Evolutionary conservation across 2,888 invertebrate genomes (phyloP), one percentile per base, ranked within the genome.

Genomic region (Papilio elwesi): DNA sequence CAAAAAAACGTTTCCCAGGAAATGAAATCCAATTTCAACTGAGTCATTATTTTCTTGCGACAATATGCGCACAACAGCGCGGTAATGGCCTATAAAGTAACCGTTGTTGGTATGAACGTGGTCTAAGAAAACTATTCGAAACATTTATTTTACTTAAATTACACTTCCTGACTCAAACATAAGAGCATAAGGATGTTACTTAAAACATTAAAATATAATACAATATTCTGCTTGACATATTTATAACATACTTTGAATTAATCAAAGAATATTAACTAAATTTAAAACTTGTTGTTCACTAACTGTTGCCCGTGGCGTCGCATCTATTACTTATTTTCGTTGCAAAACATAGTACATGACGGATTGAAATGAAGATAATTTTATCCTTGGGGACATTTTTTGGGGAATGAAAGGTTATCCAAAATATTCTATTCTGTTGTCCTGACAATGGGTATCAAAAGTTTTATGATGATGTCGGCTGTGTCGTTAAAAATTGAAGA

Each of bases 121-220:
- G 59, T 59, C 59, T 36, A 38, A 59, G 59, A 43, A 59, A 59
- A 59, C 13, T 36, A 36, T 59, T 43, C 38, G 59, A 43, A n/a
- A 43, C 38, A 16, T 52, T 51, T 65, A 36, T 52, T 66, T 15
- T 66, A 66, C 47, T 55, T 55, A 43, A 57, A 57, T 68, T 57
- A 48, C 68, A 57, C 48, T 55, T 68, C 68, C 68, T 68, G 68
- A 68, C 26, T 47, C 11, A 2, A 26, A 26, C 26, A 26, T 26
- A 26, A n/a, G 26, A 13, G 47, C 10, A 68, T 47, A 47, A 43
- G 67, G 48, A 57, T 48, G 26, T 57, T 36, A 57, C 13, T 38
- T 38, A 59, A 59, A 3, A 57, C n/a, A 15, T 57, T 0, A 57
- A 43, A 43, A 43, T 9, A 43, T 43, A 43, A 57, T n/a, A 43